Evolutionary conservation across 2,888 invertebrate genomes (phyloP).

Genomic region (Frankliniella fusca): DNA sequence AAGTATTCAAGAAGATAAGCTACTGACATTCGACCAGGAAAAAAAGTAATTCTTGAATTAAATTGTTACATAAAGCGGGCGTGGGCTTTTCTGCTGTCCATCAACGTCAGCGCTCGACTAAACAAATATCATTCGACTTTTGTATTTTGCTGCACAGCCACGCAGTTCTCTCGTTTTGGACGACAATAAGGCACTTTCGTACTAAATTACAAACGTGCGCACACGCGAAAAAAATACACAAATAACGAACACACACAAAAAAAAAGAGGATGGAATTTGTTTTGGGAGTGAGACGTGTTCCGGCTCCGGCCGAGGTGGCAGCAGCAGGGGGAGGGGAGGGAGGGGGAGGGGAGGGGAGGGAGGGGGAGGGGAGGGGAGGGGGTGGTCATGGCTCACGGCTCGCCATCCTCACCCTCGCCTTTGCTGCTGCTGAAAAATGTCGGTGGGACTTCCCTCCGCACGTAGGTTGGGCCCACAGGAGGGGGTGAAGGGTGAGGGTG

Average conservation of each 20-base stretch:
- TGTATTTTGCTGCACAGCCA: not conserved
- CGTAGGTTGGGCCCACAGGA: not conserved
- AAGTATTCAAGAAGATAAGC: too few relatives aligned
- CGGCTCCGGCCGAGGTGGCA: not conserved
- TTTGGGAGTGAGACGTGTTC: not conserved
- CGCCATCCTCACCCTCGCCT: not conserved
- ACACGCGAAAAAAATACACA: not conserved
- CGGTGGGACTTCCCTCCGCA: not conserved
- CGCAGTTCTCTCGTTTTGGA: not conserved
- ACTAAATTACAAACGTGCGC: slow-evolving; percentile 20
- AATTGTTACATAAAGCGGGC: too few relatives aligned
- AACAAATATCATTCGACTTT: too few relatives aligned
- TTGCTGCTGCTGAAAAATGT: slow-evolving; percentile 8
- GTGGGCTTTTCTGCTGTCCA: too few relatives aligned
- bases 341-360: not conserved
- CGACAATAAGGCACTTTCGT: not conserved
- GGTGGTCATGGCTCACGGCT: slow-evolving; percentile 2
- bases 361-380: not conserved
- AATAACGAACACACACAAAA: not conserved
- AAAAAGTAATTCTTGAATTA: too few relatives aligned
- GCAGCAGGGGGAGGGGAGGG: not conserved
- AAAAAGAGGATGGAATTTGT: not conserved
- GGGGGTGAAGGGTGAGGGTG: not conserved
- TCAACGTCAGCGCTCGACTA: too few relatives aligned
- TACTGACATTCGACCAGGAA: too few relatives aligned